Evolutionary conservation across 2,797 vertebrate genomes (phyloP).

Genomic region (Megalops cyprinoides): DNA sequence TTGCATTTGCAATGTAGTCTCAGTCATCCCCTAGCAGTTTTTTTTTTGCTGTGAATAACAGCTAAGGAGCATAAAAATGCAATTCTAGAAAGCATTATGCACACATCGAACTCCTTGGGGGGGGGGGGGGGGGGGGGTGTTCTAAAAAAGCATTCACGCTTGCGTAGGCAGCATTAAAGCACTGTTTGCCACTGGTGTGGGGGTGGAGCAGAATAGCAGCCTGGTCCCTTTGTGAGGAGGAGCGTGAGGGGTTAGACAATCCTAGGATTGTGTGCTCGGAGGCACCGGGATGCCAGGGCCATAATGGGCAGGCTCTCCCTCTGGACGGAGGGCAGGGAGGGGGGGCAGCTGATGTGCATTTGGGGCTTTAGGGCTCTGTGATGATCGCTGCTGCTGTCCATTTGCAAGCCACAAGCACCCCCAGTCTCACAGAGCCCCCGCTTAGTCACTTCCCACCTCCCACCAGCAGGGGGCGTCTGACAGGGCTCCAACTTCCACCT

Average conservation of each 20-base stretch:
- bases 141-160: conserved; percentile 51
- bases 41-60: neutral
- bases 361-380: neutral
- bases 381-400: neutral
- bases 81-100: conserved; percentile 48
- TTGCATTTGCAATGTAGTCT: neutral
- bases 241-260: conserved; percentile 58
- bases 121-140: no score
- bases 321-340: neutral
- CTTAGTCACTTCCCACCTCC: neutral
- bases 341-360: neutral
- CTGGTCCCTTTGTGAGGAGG: conserved; percentile 48
- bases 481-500: no score
- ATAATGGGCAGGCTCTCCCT: conserved; percentile 19
- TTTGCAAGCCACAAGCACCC: neutral
- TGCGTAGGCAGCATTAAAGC: conserved; percentile 55
- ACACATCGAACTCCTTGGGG: conserved; percentile 37
- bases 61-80: conserved; percentile 26
- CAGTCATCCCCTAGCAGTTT: neutral
- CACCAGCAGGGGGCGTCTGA: neutral
- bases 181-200: conserved; percentile 51
- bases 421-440: neutral
- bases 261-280: conserved; percentile 53
- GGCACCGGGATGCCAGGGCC: conserved; percentile 42
- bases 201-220: conserved; percentile 41